These are phyloP conservation scores for Panagrolaimus sp. DNA, from an alignment of 1,140 invertebrate species.

Conservation along the genomic window DNA sequence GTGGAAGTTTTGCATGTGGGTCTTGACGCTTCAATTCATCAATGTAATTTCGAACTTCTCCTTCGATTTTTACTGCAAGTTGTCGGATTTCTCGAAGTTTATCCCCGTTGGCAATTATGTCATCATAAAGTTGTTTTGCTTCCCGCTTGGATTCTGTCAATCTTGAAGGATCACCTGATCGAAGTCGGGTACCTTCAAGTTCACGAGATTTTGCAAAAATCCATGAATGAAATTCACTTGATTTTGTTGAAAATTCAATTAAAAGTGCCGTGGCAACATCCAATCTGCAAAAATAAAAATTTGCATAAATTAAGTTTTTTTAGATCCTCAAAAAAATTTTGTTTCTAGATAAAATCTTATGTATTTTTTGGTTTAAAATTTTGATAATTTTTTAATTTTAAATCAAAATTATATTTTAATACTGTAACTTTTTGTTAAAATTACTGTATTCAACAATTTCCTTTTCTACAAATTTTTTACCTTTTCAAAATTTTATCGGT, in stretches of 20 bases:
- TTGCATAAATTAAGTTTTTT: too few species aligned
- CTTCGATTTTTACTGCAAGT: slow-evolving; percentile 28
- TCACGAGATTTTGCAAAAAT: slow-evolving; percentile 29
- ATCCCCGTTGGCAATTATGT: slow-evolving; percentile 24
- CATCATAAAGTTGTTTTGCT: slow-evolving; percentile 22
- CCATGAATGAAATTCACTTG: slow-evolving; percentile 36
- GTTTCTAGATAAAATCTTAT: too few species aligned
- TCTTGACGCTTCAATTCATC: slow-evolving; percentile 27
- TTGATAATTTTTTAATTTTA: too few species aligned
- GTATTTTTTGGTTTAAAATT: too few species aligned
- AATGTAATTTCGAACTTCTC: slow-evolving; percentile 25
- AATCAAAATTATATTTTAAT: too few species aligned
- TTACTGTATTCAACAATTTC: too few species aligned
- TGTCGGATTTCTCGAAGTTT: slow-evolving; percentile 27
- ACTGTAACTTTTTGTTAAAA: too few species aligned
- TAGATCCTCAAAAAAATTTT: too few species aligned
- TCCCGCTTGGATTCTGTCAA: not conserved
- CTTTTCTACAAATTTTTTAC: too few species aligned
- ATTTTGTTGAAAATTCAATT: slow-evolving; percentile 31
- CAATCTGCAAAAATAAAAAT: too few species aligned
- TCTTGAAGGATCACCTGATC: slow-evolving; percentile 10
- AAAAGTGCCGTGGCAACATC: slow-evolving; percentile 29
- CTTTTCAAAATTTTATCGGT: slow-evolving; percentile 25
- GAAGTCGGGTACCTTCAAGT: slow-evolving; percentile 16
- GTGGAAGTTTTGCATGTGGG: not conserved